Base-by-base conservation (phyloP, 1,140 invertebrate species). In the Lordiphosa stackelbergi region DNA sequence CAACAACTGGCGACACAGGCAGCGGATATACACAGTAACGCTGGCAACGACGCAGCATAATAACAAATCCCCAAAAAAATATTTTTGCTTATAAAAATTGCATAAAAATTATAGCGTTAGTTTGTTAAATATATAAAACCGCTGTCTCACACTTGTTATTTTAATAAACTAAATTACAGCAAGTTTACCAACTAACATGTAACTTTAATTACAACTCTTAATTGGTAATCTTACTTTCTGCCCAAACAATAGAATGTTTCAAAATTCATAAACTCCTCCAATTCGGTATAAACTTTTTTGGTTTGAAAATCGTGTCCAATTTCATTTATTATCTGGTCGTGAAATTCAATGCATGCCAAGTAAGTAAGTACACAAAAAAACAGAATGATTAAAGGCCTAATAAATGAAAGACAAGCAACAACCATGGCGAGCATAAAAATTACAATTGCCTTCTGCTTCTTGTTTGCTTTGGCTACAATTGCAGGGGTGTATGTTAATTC, bases 221-320 rank as follows among this genome's bases (percentile, higher is more conserved):
- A 8, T 31, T 31, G 2, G 5, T 28, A 28, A 6, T 28, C 6
- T 2, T 5, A 7, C 5, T 28, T 28, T 28, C 24, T 7, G 24
- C 2, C 6, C 24, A 7, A 5, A 22, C 22, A 22, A 22, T 6
- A 24, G 0, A 5, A 24, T 49, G 11, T 72, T 72, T 42, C 28
- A 49, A 45, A 73, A 43, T 59, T 37, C 47, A 42, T 52, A 66
- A 66, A 65, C 41, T 59, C 55, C 56, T 8, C 53, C 54, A 79
- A 79, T 79, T 71, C 24, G 52, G 53, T 52, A 69, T 81, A 71
- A 81, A 75, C 47, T 66, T 70, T 74, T 37, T 16, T 41, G 46
- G 37, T 1, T 22, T 16, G 5, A 45, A 54, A 54, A 59, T 66
- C 75, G 74, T 79, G 75, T 12, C 36, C 71, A 74, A 81, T 78